Evolutionary conservation across 1,140 invertebrate genomes (phyloP), one percentile per base, ranked within the genome.

Genomic region (Elysia chlorotica): DNA sequence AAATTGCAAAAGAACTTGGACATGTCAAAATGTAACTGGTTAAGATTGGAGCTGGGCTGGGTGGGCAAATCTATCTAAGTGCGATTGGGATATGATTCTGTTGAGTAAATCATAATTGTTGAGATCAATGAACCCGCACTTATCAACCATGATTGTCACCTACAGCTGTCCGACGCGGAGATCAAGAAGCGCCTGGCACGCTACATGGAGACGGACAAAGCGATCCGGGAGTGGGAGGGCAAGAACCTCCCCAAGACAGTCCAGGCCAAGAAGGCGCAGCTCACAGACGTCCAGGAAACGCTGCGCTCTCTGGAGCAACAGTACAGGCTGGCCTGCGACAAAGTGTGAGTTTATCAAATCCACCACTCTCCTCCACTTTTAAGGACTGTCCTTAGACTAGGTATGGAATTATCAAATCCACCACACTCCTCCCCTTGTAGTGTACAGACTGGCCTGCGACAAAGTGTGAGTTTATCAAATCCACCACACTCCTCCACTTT

Each of bases 391-490:
- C 1, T 3, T 2, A 6, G 19, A 17, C n/a, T 48, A n/a, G n/a
- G n/a, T n/a, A 14, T 48, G 41, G 10, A 48, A n/a, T 48, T 48
- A 48, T 48, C 10, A 48, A 48, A 48, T 14, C 10, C 10, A 48
- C 10, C 10, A 14, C 41, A 48, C n/a, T 48, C n/a, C 41, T 14
- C n/a, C 41, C 10, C n/a, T 48, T 48, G 41, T 48, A n/a, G n/a
- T 48, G 2, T 81, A 83, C 63, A 81, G 82, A 31, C 76, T 83
- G 56, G 71, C 85, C 23, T 79, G 79, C 37, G 77, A 83, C 35
- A 81, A 87, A 74, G 85, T 86, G 87, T 88, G 79, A 78, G 83
- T 74, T 31, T 36, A 38, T 38, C 30, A n/a, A 21, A 33, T 38
- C 25, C n/a, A 14, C 23, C 23, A 41, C 17, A 56, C 61, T 1